Conservation (phyloP, 1,140 invertebrate species). For the Harpegnathos saltator region DNA sequence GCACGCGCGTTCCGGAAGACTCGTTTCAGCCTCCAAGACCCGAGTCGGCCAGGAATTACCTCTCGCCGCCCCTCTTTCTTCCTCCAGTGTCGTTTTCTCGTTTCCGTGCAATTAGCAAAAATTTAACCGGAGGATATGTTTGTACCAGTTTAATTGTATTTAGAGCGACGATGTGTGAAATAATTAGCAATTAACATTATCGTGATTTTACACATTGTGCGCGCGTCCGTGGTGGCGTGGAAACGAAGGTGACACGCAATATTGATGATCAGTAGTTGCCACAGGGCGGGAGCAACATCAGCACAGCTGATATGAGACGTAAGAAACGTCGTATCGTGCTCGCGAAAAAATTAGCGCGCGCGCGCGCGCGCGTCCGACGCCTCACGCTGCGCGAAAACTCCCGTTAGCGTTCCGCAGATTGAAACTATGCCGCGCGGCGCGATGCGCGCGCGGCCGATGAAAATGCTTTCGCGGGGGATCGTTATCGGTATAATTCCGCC, state of each 20-base stretch:
- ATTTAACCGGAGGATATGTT: slow-evolving; percentile 9
- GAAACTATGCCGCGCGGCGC: slow-evolving; percentile 4
- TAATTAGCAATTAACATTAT: slow-evolving; percentile 44
- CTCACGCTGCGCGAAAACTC: neutral
- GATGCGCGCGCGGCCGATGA: neutral
- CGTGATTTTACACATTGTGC: neutral
- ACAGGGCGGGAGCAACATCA: neutral
- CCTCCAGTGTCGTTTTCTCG: neutral
- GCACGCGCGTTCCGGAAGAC: neutral
- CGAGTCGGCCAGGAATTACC: neutral
- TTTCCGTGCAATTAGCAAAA: neutral
- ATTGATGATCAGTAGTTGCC: slow-evolving; percentile 32
- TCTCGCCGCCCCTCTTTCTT: neutral
- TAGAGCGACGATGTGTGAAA: slow-evolving; percentile 5
- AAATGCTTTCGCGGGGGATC: neutral
- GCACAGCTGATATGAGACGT: neutral
- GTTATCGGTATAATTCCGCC: slow-evolving; percentile 33
- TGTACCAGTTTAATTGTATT: slow-evolving; percentile 20
- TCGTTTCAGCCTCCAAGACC: neutral
- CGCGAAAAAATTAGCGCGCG: neutral
- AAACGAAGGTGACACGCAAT: slow-evolving; percentile 10
- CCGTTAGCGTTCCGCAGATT: slow-evolving; percentile 2
- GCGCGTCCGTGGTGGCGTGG: neutral
- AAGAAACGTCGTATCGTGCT: slow-evolving; percentile 5
- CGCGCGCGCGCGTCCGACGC: neutral